Evolutionary conservation across 2,888 invertebrate species (phyloP).

Genomic region (Hypena proboscidalis): DNA sequence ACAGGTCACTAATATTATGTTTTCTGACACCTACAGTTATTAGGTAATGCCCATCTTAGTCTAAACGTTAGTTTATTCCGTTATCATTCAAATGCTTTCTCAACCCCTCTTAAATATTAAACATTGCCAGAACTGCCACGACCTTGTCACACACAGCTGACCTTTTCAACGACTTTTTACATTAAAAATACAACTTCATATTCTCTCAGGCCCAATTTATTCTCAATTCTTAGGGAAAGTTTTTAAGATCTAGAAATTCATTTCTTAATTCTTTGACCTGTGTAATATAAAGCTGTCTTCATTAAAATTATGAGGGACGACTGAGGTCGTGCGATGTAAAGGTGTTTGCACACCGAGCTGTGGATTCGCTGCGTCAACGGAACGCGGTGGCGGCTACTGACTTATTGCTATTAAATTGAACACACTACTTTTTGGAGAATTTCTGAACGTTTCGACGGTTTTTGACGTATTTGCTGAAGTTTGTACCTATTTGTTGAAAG

Average conservation of each 20-base stretch:
- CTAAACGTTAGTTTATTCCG: no score
- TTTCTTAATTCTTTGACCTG: conserved; percentile 1
- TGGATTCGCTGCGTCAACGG: conserved; percentile 62
- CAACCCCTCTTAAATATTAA: no score
- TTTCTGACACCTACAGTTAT: no score
- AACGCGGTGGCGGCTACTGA: conserved; percentile 47
- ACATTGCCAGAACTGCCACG: no score
- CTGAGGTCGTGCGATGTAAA: conserved; percentile 47
- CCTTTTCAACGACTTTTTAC: no score
- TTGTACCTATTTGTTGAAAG: conserved; percentile 10
- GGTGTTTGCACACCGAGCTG: conserved; percentile 38
- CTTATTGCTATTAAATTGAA: conserved; percentile 72
- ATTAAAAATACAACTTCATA: no score
- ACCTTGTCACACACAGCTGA: no score
- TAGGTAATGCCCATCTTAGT: no score
- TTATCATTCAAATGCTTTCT: no score
- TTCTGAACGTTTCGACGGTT: conserved; percentile 39
- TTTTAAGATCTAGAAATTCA: background rate
- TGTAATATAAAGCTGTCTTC: conserved; percentile 7
- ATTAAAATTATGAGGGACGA: conserved; percentile 7
- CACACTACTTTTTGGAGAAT: conserved; percentile 53
- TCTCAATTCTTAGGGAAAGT: background rate
- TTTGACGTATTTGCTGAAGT: conserved; percentile 37
- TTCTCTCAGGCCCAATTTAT: no score
- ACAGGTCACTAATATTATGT: no score